A percentile compares a stretch with the other conserved stretches of the same genome.
Conservation (phyloP, 2,113 vertebrate species). For the Porphyrio hochstetteri region DNA sequence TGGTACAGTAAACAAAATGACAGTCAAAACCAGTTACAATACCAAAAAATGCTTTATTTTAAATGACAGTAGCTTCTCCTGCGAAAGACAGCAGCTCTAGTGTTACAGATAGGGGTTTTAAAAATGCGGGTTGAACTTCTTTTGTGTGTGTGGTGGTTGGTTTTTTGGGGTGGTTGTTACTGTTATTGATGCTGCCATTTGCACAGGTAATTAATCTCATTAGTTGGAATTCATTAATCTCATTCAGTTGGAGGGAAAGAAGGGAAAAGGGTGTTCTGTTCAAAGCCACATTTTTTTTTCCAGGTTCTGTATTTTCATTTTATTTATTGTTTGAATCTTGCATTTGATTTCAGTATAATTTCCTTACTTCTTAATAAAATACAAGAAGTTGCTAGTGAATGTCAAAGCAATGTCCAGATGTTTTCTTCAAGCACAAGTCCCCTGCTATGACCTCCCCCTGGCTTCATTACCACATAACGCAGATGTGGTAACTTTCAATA, state of each 20-base stretch:
- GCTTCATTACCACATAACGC: slow-evolving; percentile 61
- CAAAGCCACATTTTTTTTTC: not conserved
- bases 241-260: not conserved
- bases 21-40: not conserved
- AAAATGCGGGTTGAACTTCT: not conserved
- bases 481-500: slow-evolving; percentile 63
- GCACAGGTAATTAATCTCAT: not conserved
- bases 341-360: slow-evolving; percentile 52
- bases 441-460: slow-evolving; percentile 51
- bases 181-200: not conserved
- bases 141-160: too few species aligned
- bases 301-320: slow-evolving; percentile 35
- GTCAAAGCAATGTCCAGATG: slow-evolving; percentile 48
- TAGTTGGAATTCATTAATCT: not conserved
- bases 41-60: not conserved
- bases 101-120: not conserved
- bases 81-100: not conserved
- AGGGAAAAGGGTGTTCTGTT: not conserved
- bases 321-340: slow-evolving; percentile 50
- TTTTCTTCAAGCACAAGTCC: slow-evolving; percentile 63
- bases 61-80: not conserved
- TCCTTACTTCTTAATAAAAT: slow-evolving; percentile 63
- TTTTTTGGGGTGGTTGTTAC: not conserved
- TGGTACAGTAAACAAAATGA: not conserved
- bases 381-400: slow-evolving; percentile 65